These are phyloP conservation scores for Catostylus mosaicus DNA, from an alignment of 30 jellyfish, hydroid and myxozoan species.

Conservation along the genomic window DNA sequence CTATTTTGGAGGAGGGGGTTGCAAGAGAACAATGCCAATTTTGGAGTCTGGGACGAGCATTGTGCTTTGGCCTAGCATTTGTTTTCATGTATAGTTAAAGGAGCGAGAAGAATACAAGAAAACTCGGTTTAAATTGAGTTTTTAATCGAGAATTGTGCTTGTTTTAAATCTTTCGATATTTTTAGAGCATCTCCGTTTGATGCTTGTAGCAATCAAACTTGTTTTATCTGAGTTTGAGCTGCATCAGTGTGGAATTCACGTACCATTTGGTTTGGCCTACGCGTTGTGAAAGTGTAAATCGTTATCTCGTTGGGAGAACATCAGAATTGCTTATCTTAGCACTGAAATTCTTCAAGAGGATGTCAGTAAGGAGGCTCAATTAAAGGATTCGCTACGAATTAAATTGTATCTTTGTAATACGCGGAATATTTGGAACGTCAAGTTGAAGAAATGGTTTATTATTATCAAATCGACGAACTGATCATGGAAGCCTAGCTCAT, in stretches of 20 bases:
- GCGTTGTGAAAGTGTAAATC: too few species aligned
- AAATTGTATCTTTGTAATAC: neutral
- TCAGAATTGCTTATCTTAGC: neutral
- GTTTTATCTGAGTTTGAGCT: neutral
- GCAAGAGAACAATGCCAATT: neutral
- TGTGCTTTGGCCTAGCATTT: slow-evolving; percentile 44
- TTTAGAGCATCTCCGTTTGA: neutral
- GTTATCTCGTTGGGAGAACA: neutral
- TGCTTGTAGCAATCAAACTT: neutral
- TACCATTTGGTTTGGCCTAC: slow-evolving; percentile 18
- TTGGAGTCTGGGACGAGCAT: slow-evolving; percentile 45
- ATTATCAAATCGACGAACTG: too few species aligned
- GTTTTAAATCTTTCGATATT: neutral
- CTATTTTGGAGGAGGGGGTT: neutral
- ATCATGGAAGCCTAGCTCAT: neutral
- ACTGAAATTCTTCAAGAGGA: slow-evolving; percentile 1
- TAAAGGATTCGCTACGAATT: neutral
- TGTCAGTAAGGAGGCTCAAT: neutral
- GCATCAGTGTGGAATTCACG: neutral
- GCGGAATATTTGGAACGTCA: neutral
- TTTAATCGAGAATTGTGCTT: neutral
- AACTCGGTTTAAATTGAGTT: neutral
- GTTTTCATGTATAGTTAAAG: slow-evolving; percentile 38
- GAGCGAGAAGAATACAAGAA: neutral
- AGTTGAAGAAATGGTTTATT: too few species aligned